Evolutionary conservation across 2,888 invertebrate genomes (phyloP), one percentile per base, ranked within the genome.

Genomic region (Drosophila nr. perissopoda): DNA sequence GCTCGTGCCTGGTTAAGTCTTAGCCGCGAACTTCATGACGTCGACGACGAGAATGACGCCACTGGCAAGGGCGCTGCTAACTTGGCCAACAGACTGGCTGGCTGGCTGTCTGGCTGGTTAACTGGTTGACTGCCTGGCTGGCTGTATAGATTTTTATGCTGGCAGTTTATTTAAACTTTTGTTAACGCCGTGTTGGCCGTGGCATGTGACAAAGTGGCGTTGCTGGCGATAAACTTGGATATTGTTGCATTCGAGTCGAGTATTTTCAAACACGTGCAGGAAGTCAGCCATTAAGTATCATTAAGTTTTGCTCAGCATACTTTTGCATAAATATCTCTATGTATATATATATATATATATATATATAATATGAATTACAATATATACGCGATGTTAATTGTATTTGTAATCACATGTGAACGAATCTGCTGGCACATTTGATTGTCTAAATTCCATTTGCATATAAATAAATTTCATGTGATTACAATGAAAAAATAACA

Each of bases 141-240:
- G 66, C 34, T 76, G 78, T 74, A 72, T 66, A 73, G 82, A 78
- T 78, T 81, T 81, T 78, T 68, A 79, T 79, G 82, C 82, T 70
- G 69, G 67, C 67, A 80, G 68, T 86, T 77, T 60, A 72, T 74
- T 83, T 81, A 62, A 70, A 84, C 59, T 77, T 85, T 74, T 81
- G 81, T 80, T 80, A 74, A 67, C 75, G 68, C 61, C 61, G 29
- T 63, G 70, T 79, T 76, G 76, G 70, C 74, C 88, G 88, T 85
- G 88, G 85, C 88, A 89, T 60, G 77, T 89, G 89, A 88, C 89
- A 89, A 89, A 88, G 74, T 89, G 90, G 88, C 89, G 70, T 77
- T 77, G 48, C 60, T 38, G 63, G 70, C 76, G 85, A 88, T 88
- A 79, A 87, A 74, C 71, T 69, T 63, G 64, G 71, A 54, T 57